phyloP scores from a whole-genome alignment of 2,888 invertebrate genomes.

The Margaritifera margaritifera region DNA sequence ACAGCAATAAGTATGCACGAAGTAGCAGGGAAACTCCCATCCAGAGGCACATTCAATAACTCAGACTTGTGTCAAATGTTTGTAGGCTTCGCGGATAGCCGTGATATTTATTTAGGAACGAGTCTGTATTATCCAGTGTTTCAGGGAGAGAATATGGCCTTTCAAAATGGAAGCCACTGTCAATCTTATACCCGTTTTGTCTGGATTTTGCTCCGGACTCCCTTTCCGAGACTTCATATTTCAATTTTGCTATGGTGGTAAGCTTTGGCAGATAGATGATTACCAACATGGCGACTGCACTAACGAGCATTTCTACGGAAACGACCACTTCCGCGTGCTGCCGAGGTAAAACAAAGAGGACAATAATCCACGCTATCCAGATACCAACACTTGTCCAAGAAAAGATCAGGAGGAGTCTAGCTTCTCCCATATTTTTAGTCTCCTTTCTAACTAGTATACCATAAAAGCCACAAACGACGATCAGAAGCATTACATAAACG shows the following conservation, averaged over 20 bases:
- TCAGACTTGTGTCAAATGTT: conserved; percentile 56
- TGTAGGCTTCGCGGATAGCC: conserved; percentile 54
- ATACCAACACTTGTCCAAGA: conserved; percentile 88
- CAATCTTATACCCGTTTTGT: conserved; percentile 57
- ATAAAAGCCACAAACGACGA: conserved; percentile 86
- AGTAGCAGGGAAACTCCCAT: too few species aligned
- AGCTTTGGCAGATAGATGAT: conserved; percentile 94
- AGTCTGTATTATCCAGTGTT: conserved; percentile 46
- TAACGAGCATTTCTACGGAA: conserved; percentile 89
- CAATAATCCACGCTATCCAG: conserved; percentile 77
- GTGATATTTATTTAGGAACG: conserved; percentile 45
- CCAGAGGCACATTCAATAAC: conserved; percentile 36
- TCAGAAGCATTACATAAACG: conserved; percentile 86
- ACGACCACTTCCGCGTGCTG: conserved; percentile 78
- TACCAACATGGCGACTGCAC: conserved; percentile 88
- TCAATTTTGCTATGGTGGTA: conserved; percentile 63
- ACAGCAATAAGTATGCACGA: too few species aligned
- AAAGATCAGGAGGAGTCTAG: conserved; percentile 90
- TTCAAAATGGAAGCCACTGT: conserved; percentile 62
- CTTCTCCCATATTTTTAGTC: conserved; percentile 93
- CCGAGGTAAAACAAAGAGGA: conserved; percentile 71
- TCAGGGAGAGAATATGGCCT: conserved; percentile 62
- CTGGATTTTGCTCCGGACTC: conserved; percentile 23
- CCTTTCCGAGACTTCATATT: conserved; percentile 54
- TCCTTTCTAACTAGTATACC: conserved; percentile 88